phyloP scores from a whole-genome alignment of 2,888 invertebrate genomes.

The Rhopalosiphum nymphaeae region DNA sequence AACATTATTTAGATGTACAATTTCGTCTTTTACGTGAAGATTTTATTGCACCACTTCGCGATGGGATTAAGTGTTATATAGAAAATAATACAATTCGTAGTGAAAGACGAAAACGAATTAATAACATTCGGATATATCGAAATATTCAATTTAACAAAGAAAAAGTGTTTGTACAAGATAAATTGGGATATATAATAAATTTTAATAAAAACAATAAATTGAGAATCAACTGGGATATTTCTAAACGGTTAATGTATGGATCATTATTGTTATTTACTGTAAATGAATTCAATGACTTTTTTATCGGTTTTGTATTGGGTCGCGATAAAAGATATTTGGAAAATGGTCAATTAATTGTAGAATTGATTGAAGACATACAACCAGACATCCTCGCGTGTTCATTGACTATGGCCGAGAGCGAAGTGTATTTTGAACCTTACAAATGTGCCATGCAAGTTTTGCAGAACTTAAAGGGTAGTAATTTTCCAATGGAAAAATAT shows the following conservation, averaged over 20 bases:
- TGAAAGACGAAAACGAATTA: slow-evolving; percentile 44
- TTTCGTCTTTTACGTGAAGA: slow-evolving; percentile 85
- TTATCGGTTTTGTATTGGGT: slow-evolving; percentile 79
- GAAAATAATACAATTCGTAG: neutral
- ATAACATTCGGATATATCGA: slow-evolving; percentile 80
- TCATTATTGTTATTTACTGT: slow-evolving; percentile 81
- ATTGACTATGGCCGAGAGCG: slow-evolving; percentile 73
- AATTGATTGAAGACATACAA: slow-evolving; percentile 5
- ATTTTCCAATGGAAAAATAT: slow-evolving; percentile 79
- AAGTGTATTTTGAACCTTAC: slow-evolving; percentile 86
- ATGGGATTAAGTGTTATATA: slow-evolving; percentile 71
- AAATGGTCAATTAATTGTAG: slow-evolving; percentile 56
- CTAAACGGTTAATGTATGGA: slow-evolving; percentile 79
- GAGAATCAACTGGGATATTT: slow-evolving; percentile 71
- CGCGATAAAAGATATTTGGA: slow-evolving; percentile 69
- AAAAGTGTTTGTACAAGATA: slow-evolving; percentile 66
- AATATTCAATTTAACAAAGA: slow-evolving; percentile 36
- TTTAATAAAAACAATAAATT: slow-evolving; percentile 56
- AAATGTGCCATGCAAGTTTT: slow-evolving; percentile 80
- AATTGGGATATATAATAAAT: slow-evolving; percentile 66
- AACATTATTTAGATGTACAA: slow-evolving; percentile 85
- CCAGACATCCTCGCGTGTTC: neutral
- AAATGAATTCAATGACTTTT: slow-evolving; percentile 78
- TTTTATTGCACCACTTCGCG: slow-evolving; percentile 80
- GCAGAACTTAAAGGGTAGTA: slow-evolving; percentile 73